Evolutionary conservation across 1,140 invertebrate genomes (phyloP).

Genomic region (Stegodyphus dumicola): DNA sequence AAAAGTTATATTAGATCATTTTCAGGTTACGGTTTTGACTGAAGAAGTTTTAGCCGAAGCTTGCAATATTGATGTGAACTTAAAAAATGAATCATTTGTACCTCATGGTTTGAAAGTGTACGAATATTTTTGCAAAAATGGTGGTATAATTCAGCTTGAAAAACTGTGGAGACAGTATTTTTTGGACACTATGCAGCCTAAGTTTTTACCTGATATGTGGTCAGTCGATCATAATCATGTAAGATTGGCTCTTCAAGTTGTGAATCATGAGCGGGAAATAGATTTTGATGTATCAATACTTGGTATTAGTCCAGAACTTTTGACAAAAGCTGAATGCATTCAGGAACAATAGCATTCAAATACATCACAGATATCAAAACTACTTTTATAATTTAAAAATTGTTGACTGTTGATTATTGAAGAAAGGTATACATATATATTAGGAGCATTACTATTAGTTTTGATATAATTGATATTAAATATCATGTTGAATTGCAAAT

Average conservation of each 20-base stretch:
- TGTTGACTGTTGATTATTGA: too few species aligned
- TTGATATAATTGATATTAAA: too few species aligned
- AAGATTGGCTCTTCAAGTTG: slow-evolving; percentile 36
- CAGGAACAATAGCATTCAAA: too few species aligned
- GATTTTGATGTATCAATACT: slow-evolving; percentile 51
- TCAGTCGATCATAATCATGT: slow-evolving; percentile 76
- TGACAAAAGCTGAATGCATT: background rate
- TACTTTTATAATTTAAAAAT: too few species aligned
- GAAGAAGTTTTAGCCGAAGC: slow-evolving; percentile 67
- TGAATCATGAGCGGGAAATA: slow-evolving; percentile 50
- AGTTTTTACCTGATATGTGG: slow-evolving; percentile 80
- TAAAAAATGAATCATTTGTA: slow-evolving; percentile 72
- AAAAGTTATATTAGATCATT: slow-evolving; percentile 66
- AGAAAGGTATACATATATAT: too few species aligned
- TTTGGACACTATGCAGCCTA: slow-evolving; percentile 78
- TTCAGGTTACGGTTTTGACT: slow-evolving; percentile 65
- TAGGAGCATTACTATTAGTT: too few species aligned
- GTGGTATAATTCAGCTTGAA: slow-evolving; percentile 78
- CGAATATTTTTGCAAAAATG: slow-evolving; percentile 71
- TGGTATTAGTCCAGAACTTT: slow-evolving; percentile 33
- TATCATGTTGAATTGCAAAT: too few species aligned
- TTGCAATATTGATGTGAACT: slow-evolving; percentile 67
- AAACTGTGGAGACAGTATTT: slow-evolving; percentile 83
- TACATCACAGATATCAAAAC: too few species aligned
- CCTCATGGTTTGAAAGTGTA: slow-evolving; percentile 78